These are phyloP conservation scores for Paraplagusia blochii DNA, from an alignment of 2,113 vertebrate genomes.

Conservation along the genomic window DNA sequence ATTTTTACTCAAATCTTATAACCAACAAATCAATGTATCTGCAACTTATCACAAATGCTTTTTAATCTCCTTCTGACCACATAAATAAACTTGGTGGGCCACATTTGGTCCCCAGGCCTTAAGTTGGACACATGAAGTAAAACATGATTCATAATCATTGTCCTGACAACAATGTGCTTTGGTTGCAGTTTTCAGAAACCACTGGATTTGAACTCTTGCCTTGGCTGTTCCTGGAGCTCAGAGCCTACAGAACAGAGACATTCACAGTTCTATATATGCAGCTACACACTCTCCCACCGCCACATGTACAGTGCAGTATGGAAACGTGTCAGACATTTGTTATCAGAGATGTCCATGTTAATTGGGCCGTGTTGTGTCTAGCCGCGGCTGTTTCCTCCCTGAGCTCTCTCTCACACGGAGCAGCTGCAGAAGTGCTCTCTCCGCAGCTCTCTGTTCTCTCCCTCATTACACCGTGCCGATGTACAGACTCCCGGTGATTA, in stretches of 20 bases:
- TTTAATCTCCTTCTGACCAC: too few species aligned
- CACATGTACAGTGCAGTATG: conserved; percentile 37
- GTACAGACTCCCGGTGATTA: conserved; percentile 57
- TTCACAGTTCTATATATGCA: conserved; percentile 31
- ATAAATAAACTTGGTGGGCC: too few species aligned
- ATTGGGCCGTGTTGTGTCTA: conserved; percentile 64
- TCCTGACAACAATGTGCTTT: too few species aligned
- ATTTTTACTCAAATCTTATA: too few species aligned
- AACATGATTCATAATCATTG: too few species aligned
- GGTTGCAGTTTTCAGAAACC: too few species aligned
- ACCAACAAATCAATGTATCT: too few species aligned
- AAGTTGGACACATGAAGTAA: too few species aligned
- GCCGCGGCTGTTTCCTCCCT: conserved; percentile 33
- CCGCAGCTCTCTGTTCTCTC: conserved; percentile 24
- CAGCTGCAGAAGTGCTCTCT: conserved; percentile 53
- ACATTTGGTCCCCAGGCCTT: too few species aligned
- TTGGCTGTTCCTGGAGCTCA: not conserved
- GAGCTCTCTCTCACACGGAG: conserved; percentile 51
- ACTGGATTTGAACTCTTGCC: too few species aligned
- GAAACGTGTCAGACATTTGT: conserved; percentile 52
- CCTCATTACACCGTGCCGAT: conserved; percentile 56
- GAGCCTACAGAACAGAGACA: conserved; percentile 12
- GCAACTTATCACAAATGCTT: too few species aligned
- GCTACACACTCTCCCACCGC: conserved; percentile 18
- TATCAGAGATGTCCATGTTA: conserved; percentile 47